A percentile compares a stretch with the other conserved stretches of the same genome.
Conservation (phyloP, 1,140 invertebrate genomes). For the Rhopalosiphum maidis region DNA sequence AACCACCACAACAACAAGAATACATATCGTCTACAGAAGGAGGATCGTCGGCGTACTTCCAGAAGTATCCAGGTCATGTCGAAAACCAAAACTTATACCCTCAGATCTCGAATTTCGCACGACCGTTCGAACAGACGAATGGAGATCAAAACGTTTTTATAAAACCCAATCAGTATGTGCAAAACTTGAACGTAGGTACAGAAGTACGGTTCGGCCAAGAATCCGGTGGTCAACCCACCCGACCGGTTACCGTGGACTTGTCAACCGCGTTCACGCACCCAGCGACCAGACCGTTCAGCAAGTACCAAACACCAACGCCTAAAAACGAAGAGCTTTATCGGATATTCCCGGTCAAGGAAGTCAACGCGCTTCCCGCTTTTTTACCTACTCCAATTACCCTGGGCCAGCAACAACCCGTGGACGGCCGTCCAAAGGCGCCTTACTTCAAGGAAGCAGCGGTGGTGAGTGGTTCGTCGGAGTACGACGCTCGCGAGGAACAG, state of each 20-base stretch:
- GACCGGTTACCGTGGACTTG: background rate
- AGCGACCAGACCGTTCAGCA: conserved; percentile 48
- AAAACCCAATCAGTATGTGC: conserved; percentile 37
- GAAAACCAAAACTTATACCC: conserved; percentile 44
- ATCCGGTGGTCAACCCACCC: background rate
- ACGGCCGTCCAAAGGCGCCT: background rate
- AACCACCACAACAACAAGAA: background rate
- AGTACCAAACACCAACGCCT: background rate
- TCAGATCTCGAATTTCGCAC: conserved; percentile 14
- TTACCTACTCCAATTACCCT: background rate
- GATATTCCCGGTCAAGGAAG: conserved; percentile 44
- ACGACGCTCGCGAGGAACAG: background rate
- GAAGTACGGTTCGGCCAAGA: conserved; percentile 33
- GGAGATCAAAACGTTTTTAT: conserved; percentile 38
- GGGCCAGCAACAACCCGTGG: background rate
- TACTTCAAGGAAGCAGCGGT: background rate
- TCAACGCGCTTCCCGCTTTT: conserved; percentile 6
- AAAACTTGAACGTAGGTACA: conserved; percentile 35
- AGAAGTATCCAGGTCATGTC: conserved; percentile 19
- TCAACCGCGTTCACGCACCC: conserved; percentile 28
- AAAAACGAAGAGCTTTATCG: conserved; percentile 43
- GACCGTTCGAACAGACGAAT: conserved; percentile 33
- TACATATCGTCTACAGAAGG: conserved; percentile 24
- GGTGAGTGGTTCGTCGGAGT: background rate
- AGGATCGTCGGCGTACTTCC: conserved; percentile 24